Percentiles rank a stretch among this genome's conserved stretches.
Conservation (phyloP, 2,113 vertebrate genomes). For the Lamprologus tigripictilis region DNA sequence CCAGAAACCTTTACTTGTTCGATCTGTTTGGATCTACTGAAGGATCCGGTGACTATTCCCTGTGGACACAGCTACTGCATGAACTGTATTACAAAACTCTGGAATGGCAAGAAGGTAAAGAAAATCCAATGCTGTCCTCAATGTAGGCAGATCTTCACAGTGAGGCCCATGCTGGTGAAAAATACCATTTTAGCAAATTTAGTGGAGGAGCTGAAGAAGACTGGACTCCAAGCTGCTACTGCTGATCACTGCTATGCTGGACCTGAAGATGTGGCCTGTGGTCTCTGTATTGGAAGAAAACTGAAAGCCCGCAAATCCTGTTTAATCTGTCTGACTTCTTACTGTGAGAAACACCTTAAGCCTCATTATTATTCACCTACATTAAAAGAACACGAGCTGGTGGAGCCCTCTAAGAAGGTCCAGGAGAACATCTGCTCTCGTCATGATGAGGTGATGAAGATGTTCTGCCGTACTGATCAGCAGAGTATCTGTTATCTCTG, state of each 20-base stretch:
- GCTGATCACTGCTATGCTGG: not conserved
- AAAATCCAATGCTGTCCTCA: not conserved
- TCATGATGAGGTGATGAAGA: not conserved
- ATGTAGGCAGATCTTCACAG: not conserved
- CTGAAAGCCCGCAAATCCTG: not conserved
- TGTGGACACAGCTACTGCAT: slow-evolving; percentile 6
- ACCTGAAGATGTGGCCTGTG: not conserved
- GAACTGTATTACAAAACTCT: not conserved
- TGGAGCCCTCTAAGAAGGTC: rapidly evolving
- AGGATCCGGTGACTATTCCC: not conserved
- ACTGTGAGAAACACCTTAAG: not conserved
- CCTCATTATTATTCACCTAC: not conserved
- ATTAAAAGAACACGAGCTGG: rapidly evolving
- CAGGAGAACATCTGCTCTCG: not conserved
- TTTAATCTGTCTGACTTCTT: not conserved
- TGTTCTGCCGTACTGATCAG: not conserved
- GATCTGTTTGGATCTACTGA: not conserved
- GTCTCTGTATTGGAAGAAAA: not conserved
- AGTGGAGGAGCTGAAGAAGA: not conserved
- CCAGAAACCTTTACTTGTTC: not conserved
- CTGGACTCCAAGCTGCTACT: not conserved
- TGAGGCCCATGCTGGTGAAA: not conserved
- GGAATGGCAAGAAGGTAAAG: not conserved
- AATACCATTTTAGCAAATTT: not conserved
- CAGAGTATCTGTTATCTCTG: not conserved